A percentile compares a stretch with the other conserved stretches of the same genome.
These are phyloP conservation scores for Illadopsis cleaveri DNA, from an alignment of 2,113 vertebrate species.

Conservation along the genomic window DNA sequence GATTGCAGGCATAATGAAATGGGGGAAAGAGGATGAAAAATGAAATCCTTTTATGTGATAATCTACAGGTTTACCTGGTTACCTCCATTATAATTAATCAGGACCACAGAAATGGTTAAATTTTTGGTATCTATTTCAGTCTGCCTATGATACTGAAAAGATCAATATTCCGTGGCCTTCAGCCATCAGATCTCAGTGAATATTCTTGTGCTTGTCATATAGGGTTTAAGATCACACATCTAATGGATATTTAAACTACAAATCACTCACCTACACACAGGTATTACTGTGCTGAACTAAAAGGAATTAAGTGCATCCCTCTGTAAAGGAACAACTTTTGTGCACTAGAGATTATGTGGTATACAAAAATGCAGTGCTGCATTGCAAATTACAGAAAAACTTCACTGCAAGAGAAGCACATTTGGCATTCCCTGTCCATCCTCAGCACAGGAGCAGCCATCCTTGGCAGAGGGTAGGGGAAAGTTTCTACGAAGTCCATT, in stretches of 20 bases:
- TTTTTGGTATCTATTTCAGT: background rate
- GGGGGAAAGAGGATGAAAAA: background rate
- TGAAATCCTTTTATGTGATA: background rate
- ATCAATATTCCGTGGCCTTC: background rate
- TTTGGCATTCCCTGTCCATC: background rate
- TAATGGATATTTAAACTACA: background rate
- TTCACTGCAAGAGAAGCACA: background rate
- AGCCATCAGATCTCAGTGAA: background rate
- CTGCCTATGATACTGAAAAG: background rate
- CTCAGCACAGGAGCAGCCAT: background rate
- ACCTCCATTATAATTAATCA: background rate
- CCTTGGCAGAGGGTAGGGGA: fast-evolving
- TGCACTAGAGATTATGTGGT: background rate
- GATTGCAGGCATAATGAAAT: background rate
- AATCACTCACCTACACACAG: fast-evolving
- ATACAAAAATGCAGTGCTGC: background rate
- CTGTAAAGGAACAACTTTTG: background rate
- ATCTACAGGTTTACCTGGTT: background rate
- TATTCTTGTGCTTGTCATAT: background rate
- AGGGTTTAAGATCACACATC: background rate
- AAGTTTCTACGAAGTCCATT: background rate
- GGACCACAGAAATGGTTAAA: background rate
- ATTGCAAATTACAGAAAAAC: background rate
- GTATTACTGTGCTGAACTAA: background rate
- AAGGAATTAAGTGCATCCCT: background rate